Evolutionary conservation across 1,140 invertebrate species (phyloP).

Genomic region (Tetranychus urticae): DNA sequence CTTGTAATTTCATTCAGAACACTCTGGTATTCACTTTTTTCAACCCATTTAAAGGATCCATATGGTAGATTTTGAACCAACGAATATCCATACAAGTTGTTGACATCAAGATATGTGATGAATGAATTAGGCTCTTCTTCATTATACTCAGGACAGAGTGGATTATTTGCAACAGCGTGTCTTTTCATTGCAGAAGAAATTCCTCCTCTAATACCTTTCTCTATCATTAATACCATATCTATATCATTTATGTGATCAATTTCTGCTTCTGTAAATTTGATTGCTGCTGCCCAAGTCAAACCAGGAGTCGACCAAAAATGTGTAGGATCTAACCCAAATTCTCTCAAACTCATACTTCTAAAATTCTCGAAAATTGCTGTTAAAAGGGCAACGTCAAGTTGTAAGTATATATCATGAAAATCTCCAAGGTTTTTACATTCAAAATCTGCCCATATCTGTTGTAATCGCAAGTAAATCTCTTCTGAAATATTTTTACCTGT

Average conservation of each 20-base stretch:
- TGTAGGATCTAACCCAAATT: no score
- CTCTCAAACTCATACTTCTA: not conserved
- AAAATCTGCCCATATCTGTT: not conserved
- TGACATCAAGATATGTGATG: not conserved
- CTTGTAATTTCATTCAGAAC: not conserved
- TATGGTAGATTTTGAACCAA: not conserved
- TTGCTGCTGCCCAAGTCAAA: no score
- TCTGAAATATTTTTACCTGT: not conserved
- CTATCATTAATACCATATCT: not conserved
- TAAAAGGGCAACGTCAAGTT: not conserved
- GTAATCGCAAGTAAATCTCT: not conserved
- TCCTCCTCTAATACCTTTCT: slow-evolving; percentile 5
- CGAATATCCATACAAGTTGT: not conserved
- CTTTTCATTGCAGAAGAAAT: not conserved
- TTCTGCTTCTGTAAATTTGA: no score
- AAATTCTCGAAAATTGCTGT: not conserved
- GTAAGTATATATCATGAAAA: not conserved
- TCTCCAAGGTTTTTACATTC: not conserved
- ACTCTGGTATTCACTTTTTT: not conserved
- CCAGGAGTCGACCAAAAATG: no score
- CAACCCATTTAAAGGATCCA: slow-evolving; percentile 2
- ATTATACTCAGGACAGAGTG: slow-evolving; percentile 12
- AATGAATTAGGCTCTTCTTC: not conserved
- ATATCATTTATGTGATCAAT: no score
- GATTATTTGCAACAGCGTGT: not conserved